A percentile compares a stretch with the other conserved stretches of the same genome.
These are phyloP conservation scores for Drosophila equinoxialis DNA, from an alignment of 1,140 invertebrate genomes.

Conservation along the genomic window DNA sequence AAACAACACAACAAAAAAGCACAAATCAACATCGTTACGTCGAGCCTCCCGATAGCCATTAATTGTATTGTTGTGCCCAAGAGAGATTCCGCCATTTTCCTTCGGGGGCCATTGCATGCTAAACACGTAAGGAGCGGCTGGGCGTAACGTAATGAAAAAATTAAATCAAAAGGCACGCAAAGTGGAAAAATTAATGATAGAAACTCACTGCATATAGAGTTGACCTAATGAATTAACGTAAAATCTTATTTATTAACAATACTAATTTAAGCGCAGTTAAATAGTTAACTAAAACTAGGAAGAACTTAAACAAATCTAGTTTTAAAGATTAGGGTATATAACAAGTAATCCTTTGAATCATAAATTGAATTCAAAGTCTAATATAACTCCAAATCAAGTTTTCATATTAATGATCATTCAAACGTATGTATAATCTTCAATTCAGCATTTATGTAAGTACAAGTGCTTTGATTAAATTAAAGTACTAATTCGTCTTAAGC, in stretches of 20 bases:
- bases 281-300: background rate
- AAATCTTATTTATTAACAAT: background rate
- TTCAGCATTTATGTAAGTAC: too few species aligned
- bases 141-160: constrained; percentile 63
- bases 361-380: too few species aligned
- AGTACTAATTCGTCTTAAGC: too few species aligned
- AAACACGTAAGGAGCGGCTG: constrained; percentile 47
- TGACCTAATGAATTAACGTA: constrained; percentile 44
- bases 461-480: too few species aligned
- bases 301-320: too few species aligned
- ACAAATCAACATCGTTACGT: constrained; percentile 58
- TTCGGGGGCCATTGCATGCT: constrained; percentile 49
- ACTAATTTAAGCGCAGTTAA: background rate
- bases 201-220: constrained; percentile 8
- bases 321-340: too few species aligned
- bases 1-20: constrained; percentile 47
- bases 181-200: constrained; percentile 23
- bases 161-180: constrained; percentile 72
- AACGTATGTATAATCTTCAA: too few species aligned
- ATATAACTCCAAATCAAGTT: too few species aligned
- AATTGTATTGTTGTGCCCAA: constrained; percentile 54
- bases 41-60: constrained; percentile 51
- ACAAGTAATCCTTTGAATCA: too few species aligned
- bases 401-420: too few species aligned
- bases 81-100: constrained; percentile 23